Evolutionary conservation across 2,888 invertebrate species (phyloP), one percentile per base, ranked within the genome.

Genomic region (Drosophila rellima): DNA sequence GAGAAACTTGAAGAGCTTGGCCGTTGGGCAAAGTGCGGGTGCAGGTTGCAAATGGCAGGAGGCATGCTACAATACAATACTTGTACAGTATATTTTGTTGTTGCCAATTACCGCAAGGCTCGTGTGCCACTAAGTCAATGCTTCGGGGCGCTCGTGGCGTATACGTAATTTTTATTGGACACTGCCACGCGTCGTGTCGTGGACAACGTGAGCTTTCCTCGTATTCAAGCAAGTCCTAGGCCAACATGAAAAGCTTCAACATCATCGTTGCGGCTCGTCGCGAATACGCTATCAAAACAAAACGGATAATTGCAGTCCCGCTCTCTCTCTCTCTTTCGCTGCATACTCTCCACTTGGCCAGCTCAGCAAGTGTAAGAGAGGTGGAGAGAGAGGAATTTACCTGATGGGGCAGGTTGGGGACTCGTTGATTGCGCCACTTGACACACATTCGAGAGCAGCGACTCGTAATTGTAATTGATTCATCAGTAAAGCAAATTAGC

Each of bases 271-370:
- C 66, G 52, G 65, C 62, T 59, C 56, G 70, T 74, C 69, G 56
- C 90, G 88, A 89, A 88, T 75, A 35, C 42, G 85, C 62, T 75
- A 89, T 69, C 88, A 88, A 88, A 88, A 88, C 88, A 88, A 89
- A 88, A 90, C 75, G 55, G 71, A 89, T 85, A 88, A 87, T 82
- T 82, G 89, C 88, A 87, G 33, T 61, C 54, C 47, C 57, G 68
- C 70, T 51, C 75, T 62, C 75, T 63, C 37, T 56, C 40, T 44
- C 33, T 59, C 45, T 57, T 42, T 23, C 18, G 47, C 57, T 72
- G 70, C 51, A 87, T 78, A 63, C 51, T 82, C 82, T 88, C 70
- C 85, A 79, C 81, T 69, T 29, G 39, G 52, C 63, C 76, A 78
- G 78, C 85, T 84, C 73, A 68, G 55, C 15, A 45, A 29, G 39